Evolutionary conservation across 2,888 invertebrate genomes (phyloP).

Genomic region (Dryocosmus kuriphilus): DNA sequence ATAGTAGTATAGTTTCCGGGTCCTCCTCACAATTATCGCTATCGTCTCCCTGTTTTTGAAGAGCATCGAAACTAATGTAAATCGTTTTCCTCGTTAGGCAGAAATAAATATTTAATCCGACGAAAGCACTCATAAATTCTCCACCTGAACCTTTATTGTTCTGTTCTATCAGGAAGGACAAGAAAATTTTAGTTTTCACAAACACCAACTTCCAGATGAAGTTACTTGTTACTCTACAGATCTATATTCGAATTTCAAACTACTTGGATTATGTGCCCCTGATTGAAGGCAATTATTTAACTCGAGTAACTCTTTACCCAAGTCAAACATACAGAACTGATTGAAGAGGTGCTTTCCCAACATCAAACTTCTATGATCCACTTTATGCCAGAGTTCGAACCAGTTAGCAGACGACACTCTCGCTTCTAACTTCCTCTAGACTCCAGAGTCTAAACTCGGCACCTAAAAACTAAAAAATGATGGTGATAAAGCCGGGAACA

Average conservation of each 20-base stretch:
- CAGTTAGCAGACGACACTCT: conserved; percentile 27
- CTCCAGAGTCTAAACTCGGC: conserved; percentile 3
- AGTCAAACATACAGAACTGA: conserved; percentile 30
- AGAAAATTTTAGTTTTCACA: neutral
- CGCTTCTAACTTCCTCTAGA: conserved; percentile 12
- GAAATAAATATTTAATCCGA: conserved; percentile 4
- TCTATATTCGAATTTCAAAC: neutral
- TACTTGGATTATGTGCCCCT: conserved; percentile 30
- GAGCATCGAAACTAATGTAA: too few species aligned
- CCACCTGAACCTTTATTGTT: conserved; percentile 17
- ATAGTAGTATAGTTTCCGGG: too few species aligned
- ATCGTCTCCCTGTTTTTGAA: too few species aligned
- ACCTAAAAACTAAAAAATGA: conserved; percentile 30
- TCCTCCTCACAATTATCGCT: too few species aligned
- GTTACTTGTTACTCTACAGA: conserved; percentile 5
- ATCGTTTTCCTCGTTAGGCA: neutral
- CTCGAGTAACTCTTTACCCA: conserved; percentile 26
- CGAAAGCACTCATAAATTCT: conserved; percentile 24
- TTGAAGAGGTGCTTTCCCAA: conserved; percentile 30
- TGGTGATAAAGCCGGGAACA: neutral
- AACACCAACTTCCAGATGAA: neutral
- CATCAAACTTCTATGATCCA: conserved; percentile 37
- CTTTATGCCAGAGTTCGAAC: conserved; percentile 35
- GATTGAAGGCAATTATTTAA: conserved; percentile 38
- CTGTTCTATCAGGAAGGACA: neutral